Evolutionary conservation across 2,888 invertebrate species (phyloP).

Genomic region (Halocaridina rubra): DNA sequence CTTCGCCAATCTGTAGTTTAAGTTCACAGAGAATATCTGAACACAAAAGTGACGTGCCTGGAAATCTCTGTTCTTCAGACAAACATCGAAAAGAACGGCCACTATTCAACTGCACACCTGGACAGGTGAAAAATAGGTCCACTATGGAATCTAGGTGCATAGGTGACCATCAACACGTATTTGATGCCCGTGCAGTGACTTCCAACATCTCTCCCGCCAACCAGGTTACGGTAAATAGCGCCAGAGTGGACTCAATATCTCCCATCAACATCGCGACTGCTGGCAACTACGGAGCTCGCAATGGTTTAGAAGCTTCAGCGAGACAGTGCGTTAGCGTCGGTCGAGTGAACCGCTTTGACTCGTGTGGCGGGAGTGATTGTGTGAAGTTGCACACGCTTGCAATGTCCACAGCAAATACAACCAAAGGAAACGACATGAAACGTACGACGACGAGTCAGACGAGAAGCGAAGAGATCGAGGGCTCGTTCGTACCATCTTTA

Average conservation of each 20-base stretch:
- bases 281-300: not conserved
- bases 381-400: not conserved
- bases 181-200: not conserved
- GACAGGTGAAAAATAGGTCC: too few relatives aligned
- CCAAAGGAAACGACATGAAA: not conserved
- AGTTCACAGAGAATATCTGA: too few relatives aligned
- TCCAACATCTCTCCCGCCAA: too few relatives aligned
- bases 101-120: too few relatives aligned
- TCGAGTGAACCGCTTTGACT: not conserved
- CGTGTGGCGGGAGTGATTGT: not conserved
- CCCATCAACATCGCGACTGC: not conserved
- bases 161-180: not conserved
- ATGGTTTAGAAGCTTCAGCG: not conserved
- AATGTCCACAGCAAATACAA: not conserved
- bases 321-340: slow-evolving; percentile 15
- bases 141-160: too few relatives aligned
- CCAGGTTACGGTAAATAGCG: too few relatives aligned
- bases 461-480: not conserved
- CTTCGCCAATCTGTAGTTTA: too few relatives aligned
- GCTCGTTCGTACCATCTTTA: not conserved
- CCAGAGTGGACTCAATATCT: not conserved
- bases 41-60: too few relatives aligned
- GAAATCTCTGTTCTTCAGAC: too few relatives aligned
- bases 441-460: not conserved
- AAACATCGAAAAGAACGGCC: too few relatives aligned